Evolutionary conservation across 2,797 vertebrate genomes (phyloP).

Genomic region (Pangasius djambal): DNA sequence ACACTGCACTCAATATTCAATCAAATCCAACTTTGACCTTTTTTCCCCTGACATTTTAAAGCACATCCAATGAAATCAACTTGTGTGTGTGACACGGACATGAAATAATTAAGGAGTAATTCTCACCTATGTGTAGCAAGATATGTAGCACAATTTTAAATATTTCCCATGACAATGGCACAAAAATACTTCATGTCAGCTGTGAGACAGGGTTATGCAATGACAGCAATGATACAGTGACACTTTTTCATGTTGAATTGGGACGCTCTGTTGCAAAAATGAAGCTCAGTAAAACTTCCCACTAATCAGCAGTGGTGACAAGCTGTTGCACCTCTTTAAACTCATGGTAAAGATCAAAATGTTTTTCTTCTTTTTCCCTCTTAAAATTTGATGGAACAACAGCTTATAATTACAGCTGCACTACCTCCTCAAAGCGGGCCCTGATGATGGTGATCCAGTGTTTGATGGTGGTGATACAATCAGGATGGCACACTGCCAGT

Average conservation of each 20-base stretch:
- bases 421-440: slow-evolving; percentile 95
- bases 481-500: slow-evolving; percentile 89
- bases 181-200: background rate
- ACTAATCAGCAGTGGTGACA: background rate
- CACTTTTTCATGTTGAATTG: background rate
- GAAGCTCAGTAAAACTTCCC: background rate
- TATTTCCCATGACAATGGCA: background rate
- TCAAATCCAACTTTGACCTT: background rate
- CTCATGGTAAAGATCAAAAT: background rate
- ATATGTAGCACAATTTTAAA: background rate
- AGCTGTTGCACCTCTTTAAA: background rate
- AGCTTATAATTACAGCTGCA: background rate
- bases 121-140: too few relatives aligned
- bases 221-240: background rate
- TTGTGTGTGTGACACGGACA: background rate
- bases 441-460: slow-evolving; percentile 99
- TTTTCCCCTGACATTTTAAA: background rate
- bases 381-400: background rate
- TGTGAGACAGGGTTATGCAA: background rate
- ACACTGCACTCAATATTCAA: background rate
- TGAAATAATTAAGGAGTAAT: background rate
- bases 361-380: background rate
- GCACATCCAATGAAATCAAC: background rate
- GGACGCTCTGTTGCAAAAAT: background rate
- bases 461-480: slow-evolving; percentile 97